Percentiles rank a stretch among this genome's conserved stretches.
phyloP scores from a whole-genome alignment of 2,797 vertebrate species.

The Antennarius maculatus region DNA sequence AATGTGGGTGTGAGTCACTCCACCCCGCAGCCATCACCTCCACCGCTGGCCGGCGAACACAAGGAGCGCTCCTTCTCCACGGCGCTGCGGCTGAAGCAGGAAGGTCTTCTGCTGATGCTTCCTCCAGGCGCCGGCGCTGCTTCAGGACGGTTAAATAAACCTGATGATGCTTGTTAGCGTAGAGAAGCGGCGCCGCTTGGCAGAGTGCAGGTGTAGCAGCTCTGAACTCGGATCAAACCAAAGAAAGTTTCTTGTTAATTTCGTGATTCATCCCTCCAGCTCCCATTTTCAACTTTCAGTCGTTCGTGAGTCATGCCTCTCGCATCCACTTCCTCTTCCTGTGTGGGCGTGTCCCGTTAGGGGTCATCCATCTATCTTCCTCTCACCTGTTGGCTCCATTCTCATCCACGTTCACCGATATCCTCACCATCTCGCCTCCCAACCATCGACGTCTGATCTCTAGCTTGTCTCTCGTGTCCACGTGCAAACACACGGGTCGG shows the following conservation, averaged over 20 bases:
- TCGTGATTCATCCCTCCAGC: not conserved
- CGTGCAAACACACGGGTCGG: constrained; percentile 7
- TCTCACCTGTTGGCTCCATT: no score
- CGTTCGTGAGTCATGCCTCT: no score
- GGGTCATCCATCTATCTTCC: no score
- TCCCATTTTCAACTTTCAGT: no score
- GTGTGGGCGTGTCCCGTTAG: no score
- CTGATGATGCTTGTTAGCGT: constrained; percentile 68
- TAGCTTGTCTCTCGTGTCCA: no score
- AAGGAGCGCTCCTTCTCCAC: constrained; percentile 44
- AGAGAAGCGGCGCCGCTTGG: constrained; percentile 34
- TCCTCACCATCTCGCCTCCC: no score
- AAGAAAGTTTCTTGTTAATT: not conserved
- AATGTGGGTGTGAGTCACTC: constrained; percentile 75
- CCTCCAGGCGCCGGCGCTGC: constrained; percentile 50
- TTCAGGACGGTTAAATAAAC: constrained; percentile 68
- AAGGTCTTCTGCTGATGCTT: constrained; percentile 51
- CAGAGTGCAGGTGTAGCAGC: constrained; percentile 54
- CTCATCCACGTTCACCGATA: no score
- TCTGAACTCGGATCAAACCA: constrained; percentile 23
- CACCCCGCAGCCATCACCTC: constrained; percentile 72
- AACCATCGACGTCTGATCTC: no score
- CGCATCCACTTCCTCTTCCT: no score
- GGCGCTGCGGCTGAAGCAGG: constrained; percentile 48
- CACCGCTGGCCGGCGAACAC: constrained; percentile 47